Conservation (phyloP, 2,113 vertebrate genomes). For the Callionymus lyra region DNA sequence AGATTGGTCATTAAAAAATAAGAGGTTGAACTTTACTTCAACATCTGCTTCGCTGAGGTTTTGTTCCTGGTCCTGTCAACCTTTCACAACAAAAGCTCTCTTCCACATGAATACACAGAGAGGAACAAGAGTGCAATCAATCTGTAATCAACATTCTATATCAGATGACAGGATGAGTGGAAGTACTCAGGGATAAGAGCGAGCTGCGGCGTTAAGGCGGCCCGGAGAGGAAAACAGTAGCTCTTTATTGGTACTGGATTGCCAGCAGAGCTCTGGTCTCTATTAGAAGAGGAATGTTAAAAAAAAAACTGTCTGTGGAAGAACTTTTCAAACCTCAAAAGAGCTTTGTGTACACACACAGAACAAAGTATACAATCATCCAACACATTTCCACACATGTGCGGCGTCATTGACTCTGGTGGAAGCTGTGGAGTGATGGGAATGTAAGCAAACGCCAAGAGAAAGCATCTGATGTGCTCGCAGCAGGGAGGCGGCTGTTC, state of each 20-base stretch:
- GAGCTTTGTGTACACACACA: conserved; percentile 10
- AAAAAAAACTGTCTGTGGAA: conserved; percentile 16
- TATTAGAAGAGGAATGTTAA: conserved; percentile 58
- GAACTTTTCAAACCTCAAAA: conserved; percentile 12
- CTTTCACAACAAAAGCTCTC: conserved; percentile 35
- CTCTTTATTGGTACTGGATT: conserved; percentile 49
- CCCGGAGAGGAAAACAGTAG: conserved; percentile 50
- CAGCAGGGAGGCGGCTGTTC: conserved; percentile 5
- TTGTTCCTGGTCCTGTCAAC: conserved; percentile 27
- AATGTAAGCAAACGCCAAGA: conserved; percentile 47
- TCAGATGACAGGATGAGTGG: conserved; percentile 47
- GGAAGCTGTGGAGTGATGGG: conserved; percentile 43
- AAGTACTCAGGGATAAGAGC: conserved; percentile 41
- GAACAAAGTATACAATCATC: conserved; percentile 30
- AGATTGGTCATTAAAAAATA: too few species aligned
- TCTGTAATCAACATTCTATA: conserved; percentile 58
- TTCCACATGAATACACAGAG: conserved; percentile 22
- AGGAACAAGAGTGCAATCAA: conserved; percentile 44
- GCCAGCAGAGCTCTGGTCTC: conserved; percentile 45
- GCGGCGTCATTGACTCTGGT: conserved; percentile 23
- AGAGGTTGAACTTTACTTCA: too few species aligned
- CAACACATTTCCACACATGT: conserved; percentile 35
- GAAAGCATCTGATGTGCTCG: conserved; percentile 21
- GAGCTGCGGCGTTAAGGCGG: conserved; percentile 20
- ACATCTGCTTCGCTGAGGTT: too few species aligned